Evolutionary conservation across 2,888 invertebrate species (phyloP), one percentile per base, ranked within the genome.

Genomic region (Drosophila atroscutellata): DNA sequence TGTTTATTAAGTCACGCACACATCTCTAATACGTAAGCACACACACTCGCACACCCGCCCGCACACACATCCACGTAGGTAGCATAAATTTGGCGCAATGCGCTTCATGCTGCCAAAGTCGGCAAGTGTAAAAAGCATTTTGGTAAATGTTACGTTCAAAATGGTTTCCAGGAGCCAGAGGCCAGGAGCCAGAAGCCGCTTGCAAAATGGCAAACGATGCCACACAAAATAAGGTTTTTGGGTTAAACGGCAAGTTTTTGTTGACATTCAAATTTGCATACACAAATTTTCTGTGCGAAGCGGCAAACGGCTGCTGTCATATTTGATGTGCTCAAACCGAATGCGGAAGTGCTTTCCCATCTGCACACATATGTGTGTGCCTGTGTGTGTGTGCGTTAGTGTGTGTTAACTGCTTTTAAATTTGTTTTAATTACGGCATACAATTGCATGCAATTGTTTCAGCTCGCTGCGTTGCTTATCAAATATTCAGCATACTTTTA

Each of bases 261-360:
- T 86, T 86, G 90, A 86, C 90, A 90, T 86, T 86, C 79, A 90
- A 88, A 88, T 86, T 90, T 86, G 90, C 88, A 89, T 86, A 76
- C 74, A 75, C 80, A 82, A 87, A 89, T 85, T 80, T 77, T 74
- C 75, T 72, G 50, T 32, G 77, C 72, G 24, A 63, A 65, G 65
- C 39, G 49, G 51, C 63, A 62, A 66, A 68, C 54, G 72, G 61
- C 70, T 74, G 76, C 89, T 81, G 85, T 89, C 90, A 89, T 82
- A 89, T 89, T 89, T 85, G 85, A 87, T 87, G 82, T 81, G 82
- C 66, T 89, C 63, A 62, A 76, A 84, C 76, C 84, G 56, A 82
- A 89, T 72, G 77, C 85, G 90, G 88, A 89, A 85, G 70, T 84
- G 74, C 72, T 74, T 76, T 54, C 8, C 69, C 76, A 77, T 67